phyloP scores from a whole-genome alignment of 2,888 invertebrate genomes.

The Lepetodrilus schrolli region DNA sequence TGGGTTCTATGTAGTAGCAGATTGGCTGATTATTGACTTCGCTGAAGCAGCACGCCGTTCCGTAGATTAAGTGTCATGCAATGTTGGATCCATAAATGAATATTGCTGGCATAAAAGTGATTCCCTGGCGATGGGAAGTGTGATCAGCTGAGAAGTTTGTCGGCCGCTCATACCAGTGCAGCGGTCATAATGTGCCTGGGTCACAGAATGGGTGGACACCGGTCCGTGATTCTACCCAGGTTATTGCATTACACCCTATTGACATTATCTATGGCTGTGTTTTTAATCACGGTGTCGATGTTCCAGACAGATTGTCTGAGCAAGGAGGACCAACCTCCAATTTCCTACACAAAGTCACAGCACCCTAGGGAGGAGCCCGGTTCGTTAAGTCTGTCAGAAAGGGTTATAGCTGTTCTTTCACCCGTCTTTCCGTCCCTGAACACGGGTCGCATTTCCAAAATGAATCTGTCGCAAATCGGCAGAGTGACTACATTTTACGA shows the following conservation, averaged over 20 bases:
- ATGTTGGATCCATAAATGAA: not conserved
- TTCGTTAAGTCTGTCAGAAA: not conserved
- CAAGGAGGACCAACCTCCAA: not conserved
- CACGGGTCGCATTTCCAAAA: not conserved
- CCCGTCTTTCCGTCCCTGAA: constrained; percentile 11
- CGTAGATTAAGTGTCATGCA: constrained; percentile 14
- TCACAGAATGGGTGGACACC: not conserved
- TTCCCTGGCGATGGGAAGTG: not conserved
- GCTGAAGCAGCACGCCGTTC: not conserved
- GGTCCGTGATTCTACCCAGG: not conserved
- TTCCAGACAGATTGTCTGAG: constrained; percentile 18
- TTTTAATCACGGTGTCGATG: not conserved
- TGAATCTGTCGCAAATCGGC: constrained; percentile 4
- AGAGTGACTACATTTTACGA: constrained; percentile 2
- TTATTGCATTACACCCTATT: not conserved
- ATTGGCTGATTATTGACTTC: not conserved
- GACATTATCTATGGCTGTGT: not conserved
- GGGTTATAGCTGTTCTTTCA: constrained; percentile 1
- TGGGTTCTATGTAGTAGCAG: too few species aligned
- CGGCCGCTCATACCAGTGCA: not conserved
- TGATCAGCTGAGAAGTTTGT: not conserved
- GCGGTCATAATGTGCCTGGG: not conserved
- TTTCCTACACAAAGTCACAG: not conserved
- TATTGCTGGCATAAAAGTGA: not conserved
- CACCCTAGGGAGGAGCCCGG: not conserved